Conservation (phyloP, 1,140 invertebrate genomes). For the Drosophila punjabiensis region DNA sequence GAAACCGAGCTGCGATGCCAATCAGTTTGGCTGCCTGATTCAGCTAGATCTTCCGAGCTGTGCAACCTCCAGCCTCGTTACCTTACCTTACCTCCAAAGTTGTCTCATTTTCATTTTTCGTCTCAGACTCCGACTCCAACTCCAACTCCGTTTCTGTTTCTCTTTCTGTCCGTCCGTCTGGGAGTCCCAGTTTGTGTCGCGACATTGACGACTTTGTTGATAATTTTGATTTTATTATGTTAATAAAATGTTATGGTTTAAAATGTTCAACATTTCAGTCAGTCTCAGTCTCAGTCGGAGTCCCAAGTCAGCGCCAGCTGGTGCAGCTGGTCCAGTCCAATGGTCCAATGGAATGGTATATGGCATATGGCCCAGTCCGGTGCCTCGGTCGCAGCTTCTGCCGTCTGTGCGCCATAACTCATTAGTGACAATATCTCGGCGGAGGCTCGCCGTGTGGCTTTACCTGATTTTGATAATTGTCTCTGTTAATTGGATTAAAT, state of each 20-base stretch:
- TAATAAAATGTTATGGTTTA: slow-evolving; percentile 85
- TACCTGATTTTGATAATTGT: slow-evolving; percentile 83
- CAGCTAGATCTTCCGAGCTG: slow-evolving; percentile 34
- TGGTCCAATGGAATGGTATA: slow-evolving; percentile 14
- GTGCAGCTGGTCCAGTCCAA: slow-evolving; percentile 46
- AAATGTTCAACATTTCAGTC: slow-evolving; percentile 79
- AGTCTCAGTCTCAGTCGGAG: slow-evolving; percentile 31
- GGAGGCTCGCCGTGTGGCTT: slow-evolving; percentile 64
- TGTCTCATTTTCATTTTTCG: slow-evolving; percentile 73
- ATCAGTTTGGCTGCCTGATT: slow-evolving; percentile 56
- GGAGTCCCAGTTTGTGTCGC: slow-evolving; percentile 58
- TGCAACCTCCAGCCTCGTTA: slow-evolving; percentile 53
- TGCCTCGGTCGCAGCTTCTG: slow-evolving; percentile 33
- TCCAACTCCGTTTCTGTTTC: slow-evolving; percentile 1
- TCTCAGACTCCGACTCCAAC: slow-evolving; percentile 20
- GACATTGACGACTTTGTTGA: slow-evolving; percentile 85
- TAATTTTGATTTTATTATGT: slow-evolving; percentile 85
- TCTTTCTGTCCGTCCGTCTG: slow-evolving; percentile 31
- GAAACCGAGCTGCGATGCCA: slow-evolving; percentile 51
- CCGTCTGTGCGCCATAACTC: slow-evolving; percentile 83
- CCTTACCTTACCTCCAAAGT: slow-evolving; percentile 77
- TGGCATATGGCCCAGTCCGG: slow-evolving; percentile 25
- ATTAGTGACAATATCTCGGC: slow-evolving; percentile 81
- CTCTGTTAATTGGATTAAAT: slow-evolving; percentile 82
- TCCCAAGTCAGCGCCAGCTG: slow-evolving; percentile 39